phyloP scores from a whole-genome alignment of 2,797 vertebrate genomes.

The Thalassophryne amazonica region DNA sequence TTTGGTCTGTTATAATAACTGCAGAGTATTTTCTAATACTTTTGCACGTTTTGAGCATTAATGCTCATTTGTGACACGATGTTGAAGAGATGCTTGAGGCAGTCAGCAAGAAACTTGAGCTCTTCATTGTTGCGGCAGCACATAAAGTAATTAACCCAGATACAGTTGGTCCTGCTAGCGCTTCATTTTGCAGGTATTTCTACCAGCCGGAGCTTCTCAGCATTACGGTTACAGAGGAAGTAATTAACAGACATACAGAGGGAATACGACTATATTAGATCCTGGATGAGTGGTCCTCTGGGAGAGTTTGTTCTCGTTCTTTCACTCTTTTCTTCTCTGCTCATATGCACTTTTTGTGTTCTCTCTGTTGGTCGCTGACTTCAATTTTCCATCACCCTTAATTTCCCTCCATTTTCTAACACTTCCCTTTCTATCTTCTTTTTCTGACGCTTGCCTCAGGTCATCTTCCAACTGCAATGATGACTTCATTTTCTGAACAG shows the following conservation, averaged over 20 bases:
- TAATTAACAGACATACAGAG: conserved; percentile 72
- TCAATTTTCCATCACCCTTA: conserved; percentile 8
- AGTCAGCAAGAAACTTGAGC: conserved; percentile 4
- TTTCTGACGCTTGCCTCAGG: conserved; percentile 36
- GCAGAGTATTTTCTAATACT: not conserved
- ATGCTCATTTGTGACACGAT: conserved; percentile 1
- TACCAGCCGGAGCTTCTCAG: conserved; percentile 13
- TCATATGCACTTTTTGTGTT: not conserved
- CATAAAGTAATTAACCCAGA: conserved; percentile 67
- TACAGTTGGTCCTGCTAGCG: conserved; percentile 41
- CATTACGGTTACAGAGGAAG: conserved; percentile 50
- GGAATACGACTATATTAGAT: conserved; percentile 71
- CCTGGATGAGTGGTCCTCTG: conserved; percentile 58
- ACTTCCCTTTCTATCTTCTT: conserved; percentile 6
- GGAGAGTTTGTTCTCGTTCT: conserved; percentile 64
- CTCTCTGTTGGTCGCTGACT: not conserved
- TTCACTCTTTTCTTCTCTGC: conserved; percentile 37
- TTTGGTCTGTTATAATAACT: not conserved
- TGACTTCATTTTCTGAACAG: conserved; percentile 64
- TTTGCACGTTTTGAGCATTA: not conserved
- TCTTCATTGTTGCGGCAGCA: conserved; percentile 1
- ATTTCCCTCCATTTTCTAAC: conserved; percentile 13
- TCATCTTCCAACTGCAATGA: conserved; percentile 50
- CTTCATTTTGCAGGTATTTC: conserved; percentile 54
- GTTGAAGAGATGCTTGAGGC: conserved; percentile 12